These are phyloP conservation scores for Chiridota heheva DNA, from an alignment of 35 echinoderm and acorn worm genomes.

Conservation along the genomic window DNA sequence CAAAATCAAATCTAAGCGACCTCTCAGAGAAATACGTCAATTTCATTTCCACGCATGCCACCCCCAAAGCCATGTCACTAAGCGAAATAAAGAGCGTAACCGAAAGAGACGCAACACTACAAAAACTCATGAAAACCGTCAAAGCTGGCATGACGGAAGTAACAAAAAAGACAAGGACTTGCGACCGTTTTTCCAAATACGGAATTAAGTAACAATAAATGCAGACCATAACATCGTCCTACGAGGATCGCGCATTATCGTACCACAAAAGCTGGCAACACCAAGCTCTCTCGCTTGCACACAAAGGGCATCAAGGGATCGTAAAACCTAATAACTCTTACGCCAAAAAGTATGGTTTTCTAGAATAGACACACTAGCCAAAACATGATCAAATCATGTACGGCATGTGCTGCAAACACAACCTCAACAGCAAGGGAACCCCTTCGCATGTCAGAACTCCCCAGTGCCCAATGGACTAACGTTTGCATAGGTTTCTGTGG, in stretches of 20 bases:
- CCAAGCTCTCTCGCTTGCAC: slow-evolving; percentile 15
- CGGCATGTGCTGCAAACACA: neutral
- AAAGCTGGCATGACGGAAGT: neutral
- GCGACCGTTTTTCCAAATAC: too few relatives aligned
- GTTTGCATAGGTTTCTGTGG: slow-evolving; percentile 65
- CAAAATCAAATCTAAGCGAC: too few relatives aligned
- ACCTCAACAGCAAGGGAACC: neutral
- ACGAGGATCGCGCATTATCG: slow-evolving; percentile 26
- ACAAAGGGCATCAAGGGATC: slow-evolving; percentile 26
- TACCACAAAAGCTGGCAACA: slow-evolving; percentile 27
- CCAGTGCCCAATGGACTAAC: slow-evolving; percentile 1
- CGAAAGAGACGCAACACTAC: slow-evolving; percentile 19
- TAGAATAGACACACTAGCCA: slow-evolving; percentile 16
- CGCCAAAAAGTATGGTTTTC: slow-evolving; percentile 40
- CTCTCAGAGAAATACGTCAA: too few relatives aligned
- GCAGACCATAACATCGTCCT: slow-evolving; percentile 28
- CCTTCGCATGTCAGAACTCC: neutral
- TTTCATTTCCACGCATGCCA: too few relatives aligned
- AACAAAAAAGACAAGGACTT: neutral
- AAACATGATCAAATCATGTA: slow-evolving; percentile 18
- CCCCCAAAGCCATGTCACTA: slow-evolving; percentile 27
- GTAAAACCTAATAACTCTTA: slow-evolving; percentile 22
- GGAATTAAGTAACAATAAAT: slow-evolving; percentile 5
- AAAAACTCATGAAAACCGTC: neutral
- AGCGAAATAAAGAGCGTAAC: neutral